Evolutionary conservation across 2,888 invertebrate genomes (phyloP).

Genomic region (Ashinkailepas kermadecensis): DNA sequence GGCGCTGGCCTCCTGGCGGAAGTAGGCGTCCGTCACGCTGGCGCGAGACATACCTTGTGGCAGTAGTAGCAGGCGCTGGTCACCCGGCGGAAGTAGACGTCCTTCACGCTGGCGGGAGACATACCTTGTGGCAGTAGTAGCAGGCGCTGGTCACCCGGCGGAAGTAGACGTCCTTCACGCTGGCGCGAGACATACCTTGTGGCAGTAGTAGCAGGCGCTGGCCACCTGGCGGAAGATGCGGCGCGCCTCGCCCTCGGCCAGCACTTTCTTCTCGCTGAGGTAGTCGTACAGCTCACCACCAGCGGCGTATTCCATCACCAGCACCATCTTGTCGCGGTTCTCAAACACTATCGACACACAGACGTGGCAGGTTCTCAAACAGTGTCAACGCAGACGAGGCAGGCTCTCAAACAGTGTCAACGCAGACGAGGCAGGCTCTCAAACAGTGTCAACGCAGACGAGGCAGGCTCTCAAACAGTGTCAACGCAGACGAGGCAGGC

Average conservation of each 20-base stretch:
- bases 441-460: too few relatives aligned
- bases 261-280: constrained; percentile 81
- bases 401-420: too few relatives aligned
- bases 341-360: constrained; percentile 74
- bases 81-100: constrained; percentile 95
- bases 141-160: constrained; percentile 94
- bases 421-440: too few relatives aligned
- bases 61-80: constrained; percentile 95
- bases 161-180: too few relatives aligned
- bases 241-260: constrained; percentile 84
- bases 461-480: too few relatives aligned
- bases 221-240: constrained; percentile 93
- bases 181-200: constrained; percentile 55
- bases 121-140: constrained; percentile 88
- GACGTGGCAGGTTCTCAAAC: too few relatives aligned
- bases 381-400: too few relatives aligned
- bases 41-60: constrained; percentile 58
- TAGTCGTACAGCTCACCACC: constrained; percentile 98
- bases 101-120: too few relatives aligned
- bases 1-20: constrained; percentile 92
- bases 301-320: constrained; percentile 98
- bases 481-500: too few relatives aligned
- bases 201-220: constrained; percentile 94
- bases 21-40: too few relatives aligned
- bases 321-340: constrained; percentile 97